These are phyloP conservation scores for Antheraea yamamai DNA, from an alignment of 2,888 invertebrate species.

Conservation along the genomic window DNA sequence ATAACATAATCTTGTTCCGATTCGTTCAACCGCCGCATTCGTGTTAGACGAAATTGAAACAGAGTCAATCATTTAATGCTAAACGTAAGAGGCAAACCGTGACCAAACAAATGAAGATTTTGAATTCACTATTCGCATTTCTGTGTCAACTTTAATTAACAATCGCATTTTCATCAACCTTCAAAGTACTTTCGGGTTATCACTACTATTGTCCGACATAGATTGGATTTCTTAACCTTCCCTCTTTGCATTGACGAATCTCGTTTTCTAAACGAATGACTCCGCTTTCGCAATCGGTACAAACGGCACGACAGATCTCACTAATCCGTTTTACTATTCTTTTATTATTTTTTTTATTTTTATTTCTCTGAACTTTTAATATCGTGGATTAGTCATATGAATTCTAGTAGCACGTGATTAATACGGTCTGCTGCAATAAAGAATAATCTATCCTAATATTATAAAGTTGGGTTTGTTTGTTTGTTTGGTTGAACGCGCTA, in stretches of 20 bases:
- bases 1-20: slow-evolving; percentile 78
- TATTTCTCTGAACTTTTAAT: slow-evolving; percentile 43
- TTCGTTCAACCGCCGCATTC: slow-evolving; percentile 78
- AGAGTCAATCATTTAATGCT: slow-evolving; percentile 80
- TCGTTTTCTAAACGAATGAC: slow-evolving; percentile 59
- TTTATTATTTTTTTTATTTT: slow-evolving; percentile 34
- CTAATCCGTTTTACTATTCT: slow-evolving; percentile 43
- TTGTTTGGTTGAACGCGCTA: too few species aligned
- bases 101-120: slow-evolving; percentile 80
- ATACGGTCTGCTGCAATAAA: slow-evolving; percentile 34
- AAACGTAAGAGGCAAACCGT: slow-evolving; percentile 77
- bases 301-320: slow-evolving; percentile 44
- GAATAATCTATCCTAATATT: slow-evolving; percentile 28
- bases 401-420: slow-evolving; percentile 40
- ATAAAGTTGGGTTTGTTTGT: too few species aligned
- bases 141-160: slow-evolving; percentile 81
- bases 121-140: slow-evolving; percentile 75
- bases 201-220: slow-evolving; percentile 61
- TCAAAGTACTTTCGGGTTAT: slow-evolving; percentile 65
- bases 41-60: slow-evolving; percentile 81
- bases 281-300: slow-evolving; percentile 54
- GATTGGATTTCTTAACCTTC: slow-evolving; percentile 74
- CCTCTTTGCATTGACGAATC: slow-evolving; percentile 55
- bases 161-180: slow-evolving; percentile 78
- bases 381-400: slow-evolving; percentile 47